Evolutionary conservation across 2,888 invertebrate genomes (phyloP).

Genomic region (Netelia fuscicornis): DNA sequence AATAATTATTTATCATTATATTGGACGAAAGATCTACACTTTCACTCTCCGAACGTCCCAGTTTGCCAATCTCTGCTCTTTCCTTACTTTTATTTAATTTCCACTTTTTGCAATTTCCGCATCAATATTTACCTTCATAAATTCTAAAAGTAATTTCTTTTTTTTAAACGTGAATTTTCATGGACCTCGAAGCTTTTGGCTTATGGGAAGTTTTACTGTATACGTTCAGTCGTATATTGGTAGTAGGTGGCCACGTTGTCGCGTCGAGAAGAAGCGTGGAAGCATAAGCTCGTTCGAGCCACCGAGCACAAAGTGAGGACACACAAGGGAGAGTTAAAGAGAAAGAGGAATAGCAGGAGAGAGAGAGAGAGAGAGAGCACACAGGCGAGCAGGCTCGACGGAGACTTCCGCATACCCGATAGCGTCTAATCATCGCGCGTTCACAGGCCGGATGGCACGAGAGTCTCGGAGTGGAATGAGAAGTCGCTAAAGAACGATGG

Average conservation of each 20-base stretch:
- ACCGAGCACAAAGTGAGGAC: slow-evolving; percentile 46
- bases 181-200: background rate
- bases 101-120: too few relatives aligned
- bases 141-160: background rate
- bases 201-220: background rate
- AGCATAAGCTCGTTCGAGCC: slow-evolving; percentile 20
- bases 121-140: background rate
- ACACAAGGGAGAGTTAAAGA: slow-evolving; percentile 6
- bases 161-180: background rate
- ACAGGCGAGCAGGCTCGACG: slow-evolving; percentile 41
- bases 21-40: too few relatives aligned
- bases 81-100: too few relatives aligned
- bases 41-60: too few relatives aligned
- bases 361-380: slow-evolving; percentile 27
- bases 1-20: too few relatives aligned
- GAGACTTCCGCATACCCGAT: slow-evolving; percentile 65
- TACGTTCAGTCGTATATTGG: background rate
- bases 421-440: slow-evolving; percentile 62
- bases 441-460: slow-evolving; percentile 53
- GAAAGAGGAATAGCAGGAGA: slow-evolving; percentile 30
- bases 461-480: slow-evolving; percentile 30
- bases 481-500: slow-evolving; percentile 7
- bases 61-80: too few relatives aligned
- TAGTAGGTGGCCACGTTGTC: slow-evolving; percentile 1
- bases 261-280: slow-evolving; percentile 24